Evolutionary conservation across 2,113 vertebrate species (phyloP), one percentile per base, ranked within the genome.

Genomic region (Ictidomys tridecemlineatus): DNA sequence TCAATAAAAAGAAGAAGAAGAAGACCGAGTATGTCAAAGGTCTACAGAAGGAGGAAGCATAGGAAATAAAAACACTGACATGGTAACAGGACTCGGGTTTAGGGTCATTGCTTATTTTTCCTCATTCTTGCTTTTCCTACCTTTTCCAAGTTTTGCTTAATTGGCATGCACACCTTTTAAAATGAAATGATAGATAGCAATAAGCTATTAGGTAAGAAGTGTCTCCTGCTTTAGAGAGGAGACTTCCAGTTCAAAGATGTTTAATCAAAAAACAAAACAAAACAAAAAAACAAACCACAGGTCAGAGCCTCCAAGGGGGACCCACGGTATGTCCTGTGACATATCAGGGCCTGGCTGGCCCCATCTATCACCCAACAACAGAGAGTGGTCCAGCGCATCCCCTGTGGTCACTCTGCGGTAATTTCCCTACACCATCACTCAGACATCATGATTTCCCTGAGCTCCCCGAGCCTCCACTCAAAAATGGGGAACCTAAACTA

Each of bases 181-280:
- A 78, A 61, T 56, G 34, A 79, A 88, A 87, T 39, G 74, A 77
- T 37, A 93, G 90, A 67, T 14, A 88, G 74, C 53, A 30, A 16
- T 0, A 9, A 85, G n/a, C 32, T 56, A 18, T 42, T 28, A 69
- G 70, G 32, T 26, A 6, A 86, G 77, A 67, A 4, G 48, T 17
- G 11, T 24, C 39, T 72, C 45, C 10, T 32, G 1, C 10, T 42
- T 34, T 42, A 48, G 3, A 13, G 17, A 30, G 22, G 5, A 7
- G 70, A 48, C 32, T 78, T 94, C 93, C 89, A 42, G 51, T n/a
- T 73, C 73, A 53, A 63, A 95, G 42, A 65, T 58, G 0, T 69
- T 56, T 82, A 28, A 58, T 58, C 56, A 22, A 58, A 58, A 58
- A 58, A 58, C 56, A 58, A 56, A 56, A 5, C 5, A 56, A n/a